Base-by-base conservation (phyloP, 2,888 invertebrate species). In the Zootermopsis nevadensis region DNA sequence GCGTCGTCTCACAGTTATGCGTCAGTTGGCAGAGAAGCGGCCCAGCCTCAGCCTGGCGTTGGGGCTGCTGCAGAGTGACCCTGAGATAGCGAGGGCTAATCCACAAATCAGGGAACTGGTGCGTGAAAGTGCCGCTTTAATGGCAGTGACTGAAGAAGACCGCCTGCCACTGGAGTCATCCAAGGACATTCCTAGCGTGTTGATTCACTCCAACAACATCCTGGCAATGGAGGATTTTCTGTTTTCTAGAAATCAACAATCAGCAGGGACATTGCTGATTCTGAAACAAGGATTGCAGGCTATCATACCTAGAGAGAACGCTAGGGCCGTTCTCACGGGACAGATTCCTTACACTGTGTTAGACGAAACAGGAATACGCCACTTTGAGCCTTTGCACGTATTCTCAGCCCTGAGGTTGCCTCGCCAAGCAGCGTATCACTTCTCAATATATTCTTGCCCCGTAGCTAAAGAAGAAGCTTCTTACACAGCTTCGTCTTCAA, bases 171-270 rank as follows among this genome's bases (percentile, higher is more conserved):
- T 93, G 24, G 89, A 92, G 86, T 93, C 93, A 66, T 95, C 95
- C 2, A 92, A 91, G 85, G 94, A 95, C 85, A 92, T 95, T n/a
- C 95, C 95, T 24, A 89, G 93, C 6, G 92, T 92, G 83, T 89
- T 95, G 38, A 91, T 95, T 83, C 92, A 93, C 86, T 92, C 93
- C 4, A 93, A 94, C 87, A 95, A 95, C 87, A 92, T 93, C 86
- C 89, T 95, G n/a, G 95, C 95, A 0, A 94, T 95, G 90, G 95
- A 95, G 89, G 95, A 95, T 86, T 95, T 93, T 87, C 89, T 95
- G 77, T 89, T 95, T 76, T 82, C 84, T 35, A 85, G 84, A 72
- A 85, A 86, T 12, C 84, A 84, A 66, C 85, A 84, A 0, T 87
- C 89, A 30, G 91, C 91, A 0, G 93, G 93, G 19, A 93, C 94